Conservation (phyloP, 37 sponge, comb jelly and placozoan species). For the Chondrilla cf. caribensis region DNA sequence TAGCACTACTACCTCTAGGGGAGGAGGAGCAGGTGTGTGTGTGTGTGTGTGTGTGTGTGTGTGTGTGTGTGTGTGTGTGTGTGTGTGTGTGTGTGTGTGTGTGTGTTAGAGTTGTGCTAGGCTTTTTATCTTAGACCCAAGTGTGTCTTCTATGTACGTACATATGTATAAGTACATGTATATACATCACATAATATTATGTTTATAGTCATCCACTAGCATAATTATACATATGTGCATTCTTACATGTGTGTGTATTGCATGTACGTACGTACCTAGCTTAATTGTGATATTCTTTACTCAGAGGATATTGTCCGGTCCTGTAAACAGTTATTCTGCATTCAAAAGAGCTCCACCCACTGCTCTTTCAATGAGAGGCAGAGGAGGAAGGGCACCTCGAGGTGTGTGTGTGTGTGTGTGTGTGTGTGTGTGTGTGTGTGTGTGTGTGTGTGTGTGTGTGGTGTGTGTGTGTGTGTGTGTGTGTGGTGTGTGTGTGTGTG, state of each 20-base stretch:
- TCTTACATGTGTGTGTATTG: conserved; percentile 1
- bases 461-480: too few relatives aligned
- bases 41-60: not conserved
- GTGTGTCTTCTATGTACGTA: too few relatives aligned
- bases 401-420: too few relatives aligned
- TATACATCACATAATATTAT: too few relatives aligned
- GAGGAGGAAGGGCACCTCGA: conserved; percentile 1
- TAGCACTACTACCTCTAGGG: conserved; percentile 63
- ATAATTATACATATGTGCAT: not conserved
- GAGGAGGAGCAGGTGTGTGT: conserved; percentile 70
- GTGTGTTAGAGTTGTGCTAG: not conserved
- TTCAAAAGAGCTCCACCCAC: conserved; percentile 14
- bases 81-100: conserved; percentile 17
- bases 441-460: too few relatives aligned
- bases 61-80: not conserved
- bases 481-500: too few relatives aligned
- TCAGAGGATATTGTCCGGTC: conserved; percentile 2
- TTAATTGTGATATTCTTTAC: not conserved
- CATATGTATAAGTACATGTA: too few relatives aligned
- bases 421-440: too few relatives aligned
- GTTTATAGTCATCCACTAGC: not conserved
- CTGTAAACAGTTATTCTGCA: conserved; percentile 15
- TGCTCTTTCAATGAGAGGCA: not conserved
- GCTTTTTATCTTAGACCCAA: too few relatives aligned
- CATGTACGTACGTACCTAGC: not conserved